phyloP scores from a whole-genome alignment of 2,797 vertebrate species.

The Syngnathus rostellatus region DNA sequence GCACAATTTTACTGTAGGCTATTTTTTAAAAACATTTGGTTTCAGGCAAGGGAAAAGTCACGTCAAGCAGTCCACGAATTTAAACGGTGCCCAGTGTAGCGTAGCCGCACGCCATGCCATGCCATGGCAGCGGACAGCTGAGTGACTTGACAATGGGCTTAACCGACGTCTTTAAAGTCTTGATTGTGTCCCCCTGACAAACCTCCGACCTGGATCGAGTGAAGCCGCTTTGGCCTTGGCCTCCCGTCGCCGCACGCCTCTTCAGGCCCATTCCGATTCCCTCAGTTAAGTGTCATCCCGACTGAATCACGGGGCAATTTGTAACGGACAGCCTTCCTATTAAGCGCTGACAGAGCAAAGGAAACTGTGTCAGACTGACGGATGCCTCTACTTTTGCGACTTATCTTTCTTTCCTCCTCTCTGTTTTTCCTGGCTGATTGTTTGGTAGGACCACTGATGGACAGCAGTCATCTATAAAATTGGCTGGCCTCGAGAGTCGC shows the following conservation, averaged over 20 bases:
- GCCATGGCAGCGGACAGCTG: slow-evolving; percentile 17
- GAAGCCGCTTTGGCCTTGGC: slow-evolving; percentile 23
- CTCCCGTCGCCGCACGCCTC: slow-evolving; percentile 31
- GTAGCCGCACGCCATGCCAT: slow-evolving; percentile 27
- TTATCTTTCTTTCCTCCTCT: slow-evolving; percentile 12
- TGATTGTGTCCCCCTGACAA: slow-evolving; percentile 57
- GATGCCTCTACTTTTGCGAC: slow-evolving; percentile 54
- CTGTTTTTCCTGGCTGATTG: slow-evolving; percentile 53
- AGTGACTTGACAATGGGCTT: slow-evolving; percentile 41
- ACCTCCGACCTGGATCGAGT: slow-evolving; percentile 46
- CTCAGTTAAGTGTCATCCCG: slow-evolving; percentile 51
- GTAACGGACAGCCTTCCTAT: slow-evolving; percentile 63
- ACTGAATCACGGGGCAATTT: slow-evolving; percentile 66
- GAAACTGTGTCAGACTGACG: slow-evolving; percentile 57
- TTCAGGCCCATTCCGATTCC: slow-evolving; percentile 37
- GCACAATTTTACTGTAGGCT: neutral
- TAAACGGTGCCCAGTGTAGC: neutral
- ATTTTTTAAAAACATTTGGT: neutral
- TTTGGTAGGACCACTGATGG: slow-evolving; percentile 56
- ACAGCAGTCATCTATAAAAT: slow-evolving; percentile 76
- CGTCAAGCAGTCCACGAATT: neutral
- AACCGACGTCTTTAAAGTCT: slow-evolving; percentile 27
- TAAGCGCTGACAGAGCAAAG: slow-evolving; percentile 64
- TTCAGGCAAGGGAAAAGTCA: neutral
- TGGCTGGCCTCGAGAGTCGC: slow-evolving; percentile 61